phyloP scores from a whole-genome alignment of 2,797 vertebrate genomes.

The Erpetoichthys calabaricus region DNA sequence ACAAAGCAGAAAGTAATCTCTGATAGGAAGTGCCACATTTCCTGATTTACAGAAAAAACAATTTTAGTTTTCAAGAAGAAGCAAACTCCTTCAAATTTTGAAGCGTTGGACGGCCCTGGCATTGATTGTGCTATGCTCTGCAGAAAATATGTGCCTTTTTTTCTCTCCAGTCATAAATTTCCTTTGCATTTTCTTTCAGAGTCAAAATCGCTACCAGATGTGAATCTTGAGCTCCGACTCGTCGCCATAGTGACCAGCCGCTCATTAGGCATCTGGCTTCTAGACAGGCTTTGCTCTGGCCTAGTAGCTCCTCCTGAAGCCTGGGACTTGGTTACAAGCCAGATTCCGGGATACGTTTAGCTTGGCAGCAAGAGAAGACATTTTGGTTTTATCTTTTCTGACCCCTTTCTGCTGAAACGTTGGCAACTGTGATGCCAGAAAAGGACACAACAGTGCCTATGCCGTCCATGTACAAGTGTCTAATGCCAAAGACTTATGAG shows the following conservation, averaged over 20 bases:
- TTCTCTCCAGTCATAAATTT: constrained; percentile 73
- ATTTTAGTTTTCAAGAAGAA: constrained; percentile 9
- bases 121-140: constrained; percentile 77
- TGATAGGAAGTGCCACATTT: background rate
- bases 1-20: too few relatives aligned
- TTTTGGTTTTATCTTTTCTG: constrained; percentile 24
- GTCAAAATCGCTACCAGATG: constrained; percentile 91
- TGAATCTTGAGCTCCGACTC: constrained; percentile 65
- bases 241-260: constrained; percentile 52
- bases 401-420: constrained; percentile 18
- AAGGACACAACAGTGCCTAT: constrained; percentile 15
- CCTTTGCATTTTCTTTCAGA: constrained; percentile 37
- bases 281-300: constrained; percentile 36
- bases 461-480: constrained; percentile 4
- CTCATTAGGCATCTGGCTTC: constrained; percentile 48
- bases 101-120: constrained; percentile 46
- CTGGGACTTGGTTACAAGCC: constrained; percentile 29
- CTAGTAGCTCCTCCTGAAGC: constrained; percentile 40
- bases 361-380: constrained; percentile 43
- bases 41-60: constrained; percentile 8
- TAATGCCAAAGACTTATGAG: too few relatives aligned
- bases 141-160: constrained; percentile 81
- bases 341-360: constrained; percentile 44
- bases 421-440: constrained; percentile 2
- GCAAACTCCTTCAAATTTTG: constrained; percentile 27